Conservation (phyloP, 2,113 vertebrate genomes). For the Uropsilus gracilis region DNA sequence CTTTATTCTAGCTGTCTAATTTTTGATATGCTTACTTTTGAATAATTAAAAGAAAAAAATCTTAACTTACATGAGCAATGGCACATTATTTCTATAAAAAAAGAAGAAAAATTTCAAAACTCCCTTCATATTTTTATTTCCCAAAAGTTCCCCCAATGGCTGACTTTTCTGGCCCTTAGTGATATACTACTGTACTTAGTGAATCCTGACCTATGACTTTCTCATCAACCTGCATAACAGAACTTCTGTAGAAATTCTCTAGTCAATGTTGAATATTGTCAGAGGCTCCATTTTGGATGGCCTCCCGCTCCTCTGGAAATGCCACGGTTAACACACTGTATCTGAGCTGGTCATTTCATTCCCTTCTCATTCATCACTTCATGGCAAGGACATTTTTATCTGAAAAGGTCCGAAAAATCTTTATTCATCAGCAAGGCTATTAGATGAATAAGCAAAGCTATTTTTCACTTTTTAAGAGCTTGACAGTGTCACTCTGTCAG, state of each 20-base stretch:
- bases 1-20: not conserved
- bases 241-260: conserved; percentile 24
- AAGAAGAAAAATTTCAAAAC: not conserved
- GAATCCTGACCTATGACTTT: conserved; percentile 36
- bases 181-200: not conserved
- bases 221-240: not conserved
- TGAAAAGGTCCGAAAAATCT: not conserved
- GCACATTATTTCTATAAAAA: not conserved
- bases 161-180: not conserved
- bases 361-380: not conserved
- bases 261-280: conserved; percentile 30
- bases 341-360: not conserved
- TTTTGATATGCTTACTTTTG: not conserved
- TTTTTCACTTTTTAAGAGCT: not conserved
- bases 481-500: too few relatives aligned
- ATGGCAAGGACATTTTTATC: not conserved
- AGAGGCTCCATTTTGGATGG: not conserved
- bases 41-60: conserved; percentile 4
- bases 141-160: not conserved
- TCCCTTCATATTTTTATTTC: not conserved
- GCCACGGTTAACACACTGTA: not conserved
- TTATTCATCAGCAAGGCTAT: not conserved
- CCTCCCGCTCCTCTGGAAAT: not conserved
- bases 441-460: not conserved
- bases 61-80: not conserved